Conservation (phyloP, 2,797 vertebrate species). For the Poeciliopsis presidionis region DNA sequence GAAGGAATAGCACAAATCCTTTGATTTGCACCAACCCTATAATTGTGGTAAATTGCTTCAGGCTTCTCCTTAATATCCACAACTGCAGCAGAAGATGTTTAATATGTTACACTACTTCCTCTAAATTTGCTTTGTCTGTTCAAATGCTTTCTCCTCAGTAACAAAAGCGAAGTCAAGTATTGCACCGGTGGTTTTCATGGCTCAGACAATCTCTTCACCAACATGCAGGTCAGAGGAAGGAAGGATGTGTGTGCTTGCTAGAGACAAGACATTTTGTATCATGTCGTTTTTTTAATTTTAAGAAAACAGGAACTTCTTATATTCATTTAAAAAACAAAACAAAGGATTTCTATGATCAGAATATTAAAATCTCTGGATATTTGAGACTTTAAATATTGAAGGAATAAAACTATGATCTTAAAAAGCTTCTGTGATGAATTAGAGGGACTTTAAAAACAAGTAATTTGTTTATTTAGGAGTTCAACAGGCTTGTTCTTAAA, state of each 20-base stretch:
- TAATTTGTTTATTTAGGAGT: background rate
- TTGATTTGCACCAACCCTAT: conserved; percentile 9
- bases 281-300: background rate
- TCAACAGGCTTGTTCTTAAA: background rate
- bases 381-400: background rate
- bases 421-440: background rate
- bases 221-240: conserved; percentile 90
- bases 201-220: conserved; percentile 91
- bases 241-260: background rate
- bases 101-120: background rate
- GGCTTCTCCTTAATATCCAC: background rate
- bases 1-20: background rate
- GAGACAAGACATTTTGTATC: background rate
- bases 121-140: conserved; percentile 1
- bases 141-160: conserved; percentile 72
- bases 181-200: conserved; percentile 91
- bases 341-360: background rate
- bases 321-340: too few species aligned
- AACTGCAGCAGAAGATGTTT: background rate
- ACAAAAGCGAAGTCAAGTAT: conserved; percentile 79
- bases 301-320: background rate
- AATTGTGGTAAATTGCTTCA: conserved; percentile 18
- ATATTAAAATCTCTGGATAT: background rate
- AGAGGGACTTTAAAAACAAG: background rate
- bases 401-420: background rate